phyloP scores from a whole-genome alignment of 2,797 vertebrate species.

The Betta splendens region DNA sequence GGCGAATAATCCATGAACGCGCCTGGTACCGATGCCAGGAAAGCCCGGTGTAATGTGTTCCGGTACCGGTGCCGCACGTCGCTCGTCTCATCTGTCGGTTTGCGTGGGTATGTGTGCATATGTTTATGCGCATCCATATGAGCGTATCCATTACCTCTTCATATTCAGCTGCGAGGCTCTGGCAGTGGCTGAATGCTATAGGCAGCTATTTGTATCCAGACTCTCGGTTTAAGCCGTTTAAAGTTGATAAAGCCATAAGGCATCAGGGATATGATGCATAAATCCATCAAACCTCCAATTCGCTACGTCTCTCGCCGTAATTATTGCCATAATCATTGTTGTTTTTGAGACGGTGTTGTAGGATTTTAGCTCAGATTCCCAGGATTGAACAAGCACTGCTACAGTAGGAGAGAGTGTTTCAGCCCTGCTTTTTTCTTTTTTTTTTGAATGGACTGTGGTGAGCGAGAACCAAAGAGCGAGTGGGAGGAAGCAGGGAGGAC shows the following conservation, averaged over 20 bases:
- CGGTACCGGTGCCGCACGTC: slow-evolving; percentile 24
- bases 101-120: neutral
- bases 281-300: slow-evolving; percentile 51
- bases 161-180: slow-evolving; percentile 38
- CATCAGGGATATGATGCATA: slow-evolving; percentile 39
- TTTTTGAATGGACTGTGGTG: slow-evolving; percentile 29
- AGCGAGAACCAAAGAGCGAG: slow-evolving; percentile 25
- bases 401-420: no score
- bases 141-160: slow-evolving; percentile 41
- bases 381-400: neutral
- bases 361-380: slow-evolving; percentile 7
- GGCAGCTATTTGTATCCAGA: slow-evolving; percentile 50
- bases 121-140: slow-evolving; percentile 25
- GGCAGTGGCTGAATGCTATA: slow-evolving; percentile 4
- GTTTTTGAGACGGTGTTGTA: neutral
- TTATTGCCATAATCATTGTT: slow-evolving; percentile 25
- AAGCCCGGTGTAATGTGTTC: slow-evolving; percentile 49
- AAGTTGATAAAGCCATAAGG: slow-evolving; percentile 53
- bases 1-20: slow-evolving; percentile 58
- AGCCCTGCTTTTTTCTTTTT: no score
- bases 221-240: slow-evolving; percentile 59
- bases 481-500: slow-evolving; percentile 15
- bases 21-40: slow-evolving; percentile 36
- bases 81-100: slow-evolving; percentile 23
- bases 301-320: slow-evolving; percentile 3